Conservation (phyloP, 1,140 invertebrate genomes). For the Saccostrea cuccullata region DNA sequence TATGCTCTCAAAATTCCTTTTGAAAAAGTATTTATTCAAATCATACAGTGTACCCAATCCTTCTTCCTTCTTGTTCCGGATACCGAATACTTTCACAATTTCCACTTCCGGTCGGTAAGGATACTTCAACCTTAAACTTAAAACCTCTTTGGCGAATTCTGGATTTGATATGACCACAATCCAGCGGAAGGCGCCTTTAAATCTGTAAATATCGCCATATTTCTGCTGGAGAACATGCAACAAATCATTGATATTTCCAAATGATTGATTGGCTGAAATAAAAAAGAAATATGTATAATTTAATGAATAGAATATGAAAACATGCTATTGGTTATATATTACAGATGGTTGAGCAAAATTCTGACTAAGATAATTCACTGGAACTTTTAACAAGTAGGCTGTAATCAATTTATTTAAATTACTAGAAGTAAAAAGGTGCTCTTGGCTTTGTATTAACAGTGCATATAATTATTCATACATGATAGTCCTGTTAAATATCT, state of each 20-base stretch:
- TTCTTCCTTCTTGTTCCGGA: conserved; percentile 31
- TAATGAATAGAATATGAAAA: too few species aligned
- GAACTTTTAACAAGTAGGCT: too few species aligned
- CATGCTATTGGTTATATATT: too few species aligned
- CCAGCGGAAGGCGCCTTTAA: neutral
- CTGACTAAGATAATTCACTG: too few species aligned
- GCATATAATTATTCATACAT: too few species aligned
- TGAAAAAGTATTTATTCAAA: neutral
- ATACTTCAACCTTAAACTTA: neutral
- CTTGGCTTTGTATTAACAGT: too few species aligned
- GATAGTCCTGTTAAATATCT: neutral
- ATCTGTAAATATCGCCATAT: conserved; percentile 36
- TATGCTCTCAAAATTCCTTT: neutral
- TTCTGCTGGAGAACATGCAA: neutral
- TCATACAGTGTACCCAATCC: conserved; percentile 39
- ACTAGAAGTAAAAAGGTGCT: too few species aligned
- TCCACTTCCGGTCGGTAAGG: conserved; percentile 29
- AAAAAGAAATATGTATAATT: neutral
- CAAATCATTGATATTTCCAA: neutral
- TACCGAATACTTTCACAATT: conserved; percentile 30
- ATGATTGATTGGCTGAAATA: neutral
- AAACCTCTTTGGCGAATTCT: conserved; percentile 19
- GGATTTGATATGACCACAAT: conserved; percentile 40
- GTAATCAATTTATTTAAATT: too few species aligned
- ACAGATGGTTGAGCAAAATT: too few species aligned